Evolutionary conservation across 2,888 invertebrate species (phyloP), one percentile per base, ranked within the genome.

Genomic region (Smittia aterrima): DNA sequence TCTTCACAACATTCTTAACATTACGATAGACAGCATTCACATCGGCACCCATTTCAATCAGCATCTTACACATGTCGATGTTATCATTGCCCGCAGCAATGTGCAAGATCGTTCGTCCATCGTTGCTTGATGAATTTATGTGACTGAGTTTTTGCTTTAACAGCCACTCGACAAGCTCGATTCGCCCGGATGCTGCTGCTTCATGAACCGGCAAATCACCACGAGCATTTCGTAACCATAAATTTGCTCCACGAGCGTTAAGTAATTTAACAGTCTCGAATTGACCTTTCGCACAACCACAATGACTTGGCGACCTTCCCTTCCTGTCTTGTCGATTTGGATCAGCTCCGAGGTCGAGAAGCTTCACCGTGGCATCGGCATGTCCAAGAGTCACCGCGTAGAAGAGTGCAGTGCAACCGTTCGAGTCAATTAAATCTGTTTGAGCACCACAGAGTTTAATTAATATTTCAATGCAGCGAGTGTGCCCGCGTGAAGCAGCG

Each of bases 191-290:
- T 54, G 93, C 89, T 0, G 97, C 93, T 0, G 98, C 98, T 83
- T 99, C 98, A 81, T 99, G 98, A 24, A 98, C 85, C 0, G 98
- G 96, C 74, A 96, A 87, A 81, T 98, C 98, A 0, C 98, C 98
- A 80, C 95, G 90, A 1, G 95, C 92, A 80, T 97, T 98, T 76
- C 93, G 87, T 74, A 94, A 84, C 92, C 98, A 97, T 64, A 98
- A 85, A 81, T 98, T 95, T 0, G 94, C 95, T 20, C 92, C 92
- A 78, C 90, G 87, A 64, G 87, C 86, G 47, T 86, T 86, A 20
- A 93, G 83, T 77, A 92, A 82, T 79, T 92, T 90, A 7, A 96
- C 85, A 7, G 94, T 93, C 81, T 95, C 93, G 77, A 95, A 86
- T 81, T 98, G 98, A 0, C 98, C 98, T 82, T 97, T 97, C 6